Evolutionary conservation across 1,140 invertebrate species (phyloP).

Genomic region (Pissodes strobi): DNA sequence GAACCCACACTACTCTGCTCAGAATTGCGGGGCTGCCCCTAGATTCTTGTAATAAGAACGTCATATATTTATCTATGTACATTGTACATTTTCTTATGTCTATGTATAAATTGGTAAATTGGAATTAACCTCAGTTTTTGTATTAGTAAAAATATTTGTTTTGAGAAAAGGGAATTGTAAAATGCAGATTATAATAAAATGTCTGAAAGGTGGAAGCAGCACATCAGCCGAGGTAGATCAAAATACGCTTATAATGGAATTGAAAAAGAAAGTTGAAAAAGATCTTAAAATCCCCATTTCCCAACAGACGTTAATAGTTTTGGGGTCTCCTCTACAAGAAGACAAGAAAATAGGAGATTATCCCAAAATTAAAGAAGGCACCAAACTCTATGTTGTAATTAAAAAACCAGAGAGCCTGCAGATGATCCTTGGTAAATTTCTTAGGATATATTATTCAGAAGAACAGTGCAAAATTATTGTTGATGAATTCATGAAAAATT

Average conservation of each 20-base stretch:
- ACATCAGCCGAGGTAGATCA: conserved; percentile 56
- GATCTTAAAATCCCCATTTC: conserved; percentile 56
- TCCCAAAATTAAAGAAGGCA: conserved; percentile 59
- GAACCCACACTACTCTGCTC: too few species aligned
- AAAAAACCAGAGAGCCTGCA: conserved; percentile 58
- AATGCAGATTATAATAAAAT: conserved; percentile 60
- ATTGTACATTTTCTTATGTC: too few species aligned
- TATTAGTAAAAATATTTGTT: too few species aligned
- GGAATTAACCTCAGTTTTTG: too few species aligned
- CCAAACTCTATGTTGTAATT: conserved; percentile 58
- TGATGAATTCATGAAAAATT: conserved; percentile 59
- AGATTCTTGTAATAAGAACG: too few species aligned
- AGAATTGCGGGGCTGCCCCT: too few species aligned
- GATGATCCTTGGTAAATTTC: conserved; percentile 54
- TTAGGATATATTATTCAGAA: conserved; percentile 58
- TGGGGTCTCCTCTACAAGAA: conserved; percentile 58
- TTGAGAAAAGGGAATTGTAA: too few species aligned
- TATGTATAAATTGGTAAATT: too few species aligned
- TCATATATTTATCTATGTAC: too few species aligned
- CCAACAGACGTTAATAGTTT: conserved; percentile 58
- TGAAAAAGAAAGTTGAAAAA: conserved; percentile 59
- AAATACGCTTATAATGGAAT: conserved; percentile 55
- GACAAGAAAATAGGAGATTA: conserved; percentile 58
- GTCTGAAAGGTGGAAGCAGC: conserved; percentile 59
- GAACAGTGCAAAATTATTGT: conserved; percentile 56